phyloP scores from a whole-genome alignment of 2,113 vertebrate species.

The Catharus bicknelli region DNA sequence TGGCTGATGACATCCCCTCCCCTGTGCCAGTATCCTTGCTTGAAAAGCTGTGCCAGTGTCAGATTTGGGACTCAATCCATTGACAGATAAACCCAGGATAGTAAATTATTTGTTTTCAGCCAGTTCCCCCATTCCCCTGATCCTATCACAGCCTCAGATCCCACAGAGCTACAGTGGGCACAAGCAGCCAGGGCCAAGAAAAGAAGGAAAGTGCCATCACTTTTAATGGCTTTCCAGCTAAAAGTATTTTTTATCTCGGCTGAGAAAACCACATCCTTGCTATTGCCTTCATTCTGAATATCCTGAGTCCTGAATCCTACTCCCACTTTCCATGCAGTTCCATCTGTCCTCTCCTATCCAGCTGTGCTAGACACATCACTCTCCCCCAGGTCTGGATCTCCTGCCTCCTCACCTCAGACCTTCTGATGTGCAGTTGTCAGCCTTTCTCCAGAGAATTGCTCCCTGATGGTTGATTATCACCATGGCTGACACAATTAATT shows the following conservation, averaged over 20 bases:
- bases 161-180: neutral
- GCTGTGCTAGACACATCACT: neutral
- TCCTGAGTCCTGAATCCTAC: neutral
- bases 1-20: neutral
- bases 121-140: neutral
- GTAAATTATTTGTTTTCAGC: neutral
- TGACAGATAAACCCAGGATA: neutral
- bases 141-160: neutral
- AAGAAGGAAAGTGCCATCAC: neutral
- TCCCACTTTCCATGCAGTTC: neutral
- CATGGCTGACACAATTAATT: neutral
- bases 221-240: neutral
- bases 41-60: neutral
- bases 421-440: neutral
- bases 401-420: neutral
- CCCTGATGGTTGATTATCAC: neutral
- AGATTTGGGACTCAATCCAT: neutral
- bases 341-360: neutral
- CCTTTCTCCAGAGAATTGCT: neutral
- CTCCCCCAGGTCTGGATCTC: neutral
- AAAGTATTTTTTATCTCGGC: neutral
- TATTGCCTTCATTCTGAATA: neutral
- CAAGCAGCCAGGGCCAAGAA: neutral
- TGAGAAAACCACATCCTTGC: neutral
- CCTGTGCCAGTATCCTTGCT: neutral